Evolutionary conservation across 2,113 vertebrate genomes (phyloP).

Genomic region (Casuarius casuarius): DNA sequence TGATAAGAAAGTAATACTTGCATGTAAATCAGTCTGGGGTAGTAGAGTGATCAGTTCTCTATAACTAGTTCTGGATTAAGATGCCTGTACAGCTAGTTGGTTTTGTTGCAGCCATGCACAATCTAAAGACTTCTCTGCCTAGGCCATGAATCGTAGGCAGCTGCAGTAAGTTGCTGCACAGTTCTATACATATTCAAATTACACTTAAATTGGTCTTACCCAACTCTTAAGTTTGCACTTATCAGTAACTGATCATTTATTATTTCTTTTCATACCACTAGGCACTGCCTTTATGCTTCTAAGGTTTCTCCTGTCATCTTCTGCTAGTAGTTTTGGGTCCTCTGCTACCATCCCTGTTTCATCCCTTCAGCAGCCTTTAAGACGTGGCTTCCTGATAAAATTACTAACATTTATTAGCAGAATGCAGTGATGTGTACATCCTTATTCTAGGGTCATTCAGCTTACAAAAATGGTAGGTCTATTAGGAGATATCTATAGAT

Average conservation of each 20-base stretch:
- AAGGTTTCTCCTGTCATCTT: not conserved
- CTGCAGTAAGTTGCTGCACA: not conserved
- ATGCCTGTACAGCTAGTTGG: not conserved
- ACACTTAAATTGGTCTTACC: not conserved
- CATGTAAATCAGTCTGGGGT: fast-evolving
- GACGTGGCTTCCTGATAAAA: not conserved
- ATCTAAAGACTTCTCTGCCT: not conserved
- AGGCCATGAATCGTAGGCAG: not conserved
- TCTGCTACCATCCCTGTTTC: fast-evolving
- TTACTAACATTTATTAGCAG: not conserved
- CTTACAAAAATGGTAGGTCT: not conserved
- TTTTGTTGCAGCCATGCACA: not conserved
- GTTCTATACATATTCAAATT: not conserved
- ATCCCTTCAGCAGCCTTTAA: not conserved
- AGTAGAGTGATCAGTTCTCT: not conserved
- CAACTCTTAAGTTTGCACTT: not conserved
- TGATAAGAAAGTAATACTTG: not conserved
- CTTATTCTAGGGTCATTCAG: not conserved
- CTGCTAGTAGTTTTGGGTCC: not conserved
- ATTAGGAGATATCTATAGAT: not conserved
- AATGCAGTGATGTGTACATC: not conserved
- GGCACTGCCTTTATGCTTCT: not conserved
- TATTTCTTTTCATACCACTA: not conserved
- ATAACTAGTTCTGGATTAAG: not conserved
- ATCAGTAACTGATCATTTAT: not conserved